Conservation (phyloP, 2,888 invertebrate genomes). For the Drosophila mercatorum region DNA sequence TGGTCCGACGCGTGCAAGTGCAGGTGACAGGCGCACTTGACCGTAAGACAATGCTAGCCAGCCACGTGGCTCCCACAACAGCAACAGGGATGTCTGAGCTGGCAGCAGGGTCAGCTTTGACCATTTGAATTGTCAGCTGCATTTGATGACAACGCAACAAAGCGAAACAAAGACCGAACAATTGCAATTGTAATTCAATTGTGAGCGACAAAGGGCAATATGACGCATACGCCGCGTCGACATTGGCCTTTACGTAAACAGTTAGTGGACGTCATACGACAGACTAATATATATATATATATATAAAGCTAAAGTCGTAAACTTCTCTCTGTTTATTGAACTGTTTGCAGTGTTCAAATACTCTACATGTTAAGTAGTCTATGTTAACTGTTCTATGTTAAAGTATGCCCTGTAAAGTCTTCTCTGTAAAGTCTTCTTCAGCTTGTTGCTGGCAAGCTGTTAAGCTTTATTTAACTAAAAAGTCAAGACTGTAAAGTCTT, state of each 20-base stretch:
- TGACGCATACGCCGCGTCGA: slow-evolving; percentile 55
- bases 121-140: slow-evolving; percentile 21
- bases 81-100: background rate
- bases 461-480: no score
- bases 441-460: no score
- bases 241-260: slow-evolving; percentile 17
- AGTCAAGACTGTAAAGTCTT: no score
- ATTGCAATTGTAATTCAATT: slow-evolving; percentile 30
- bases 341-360: no score
- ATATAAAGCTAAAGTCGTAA: no score
- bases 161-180: slow-evolving; percentile 29
- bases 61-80: slow-evolving; percentile 21
- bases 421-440: no score
- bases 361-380: no score
- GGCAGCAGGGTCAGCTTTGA: slow-evolving; percentile 6
- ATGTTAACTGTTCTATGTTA: no score
- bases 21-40: slow-evolving; percentile 17
- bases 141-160: slow-evolving; percentile 26
- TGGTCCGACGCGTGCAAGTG: slow-evolving; percentile 4
- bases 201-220: slow-evolving; percentile 25
- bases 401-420: no score
- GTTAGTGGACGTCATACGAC: background rate
- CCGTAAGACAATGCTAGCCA: slow-evolving; percentile 1
- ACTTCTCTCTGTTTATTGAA: no score
- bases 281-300: no score